Percentiles rank a stretch among this genome's conserved stretches.
Evolutionary conservation across 2,797 vertebrate genomes (phyloP).

Genomic region (Tapirus indicus): DNA sequence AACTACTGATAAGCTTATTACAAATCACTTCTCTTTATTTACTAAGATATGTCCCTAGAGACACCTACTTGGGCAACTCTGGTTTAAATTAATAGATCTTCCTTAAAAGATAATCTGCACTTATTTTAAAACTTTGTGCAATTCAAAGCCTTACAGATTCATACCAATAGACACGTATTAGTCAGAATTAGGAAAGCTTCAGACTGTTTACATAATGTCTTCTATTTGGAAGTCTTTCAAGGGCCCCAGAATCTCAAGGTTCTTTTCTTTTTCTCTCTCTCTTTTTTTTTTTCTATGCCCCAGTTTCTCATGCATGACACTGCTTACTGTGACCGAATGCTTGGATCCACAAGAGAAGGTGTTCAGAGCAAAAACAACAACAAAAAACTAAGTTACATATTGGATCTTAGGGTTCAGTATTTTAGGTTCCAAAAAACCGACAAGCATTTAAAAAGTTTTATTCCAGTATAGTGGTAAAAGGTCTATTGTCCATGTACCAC

Average conservation of each 20-base stretch:
- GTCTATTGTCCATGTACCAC: neutral
- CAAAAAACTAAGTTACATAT: neutral
- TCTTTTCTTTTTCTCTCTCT: neutral
- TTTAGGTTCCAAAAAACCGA: neutral
- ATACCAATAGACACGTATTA: conserved; percentile 25
- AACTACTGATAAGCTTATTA: conserved; percentile 75
- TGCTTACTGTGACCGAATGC: neutral
- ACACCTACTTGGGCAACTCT: conserved; percentile 59
- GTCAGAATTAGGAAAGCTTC: conserved; percentile 48
- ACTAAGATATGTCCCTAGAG: conserved; percentile 65
- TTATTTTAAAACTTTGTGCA: conserved; percentile 66
- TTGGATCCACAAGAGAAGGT: neutral
- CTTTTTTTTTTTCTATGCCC: neutral
- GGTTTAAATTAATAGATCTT: conserved; percentile 57
- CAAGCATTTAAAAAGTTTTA: neutral
- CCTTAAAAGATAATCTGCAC: conserved; percentile 65
- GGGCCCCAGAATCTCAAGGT: neutral
- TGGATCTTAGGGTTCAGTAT: neutral
- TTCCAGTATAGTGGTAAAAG: neutral
- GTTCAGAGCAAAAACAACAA: neutral
- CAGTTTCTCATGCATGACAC: neutral
- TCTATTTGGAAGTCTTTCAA: conserved; percentile 59
- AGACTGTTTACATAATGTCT: conserved; percentile 21
- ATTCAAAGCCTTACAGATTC: conserved; percentile 47
- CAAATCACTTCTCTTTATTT: conserved; percentile 76